Evolutionary conservation across 2,113 vertebrate genomes (phyloP).

Genomic region (Riparia riparia): DNA sequence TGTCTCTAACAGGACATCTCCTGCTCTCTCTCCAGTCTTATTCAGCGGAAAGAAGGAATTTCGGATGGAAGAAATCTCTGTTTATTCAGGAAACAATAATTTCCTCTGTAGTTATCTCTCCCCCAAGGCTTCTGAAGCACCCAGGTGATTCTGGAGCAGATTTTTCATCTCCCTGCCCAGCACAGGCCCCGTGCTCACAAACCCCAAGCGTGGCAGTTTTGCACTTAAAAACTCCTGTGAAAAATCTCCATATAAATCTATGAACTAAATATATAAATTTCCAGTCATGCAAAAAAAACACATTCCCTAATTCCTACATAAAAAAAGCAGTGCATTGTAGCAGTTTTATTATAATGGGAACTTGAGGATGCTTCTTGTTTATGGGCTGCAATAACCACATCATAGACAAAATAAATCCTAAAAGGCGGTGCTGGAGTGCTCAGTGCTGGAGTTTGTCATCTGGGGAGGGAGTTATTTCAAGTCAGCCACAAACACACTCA

Average conservation of each 20-base stretch:
- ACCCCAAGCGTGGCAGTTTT: accelerated
- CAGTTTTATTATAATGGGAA: slow-evolving; percentile 67
- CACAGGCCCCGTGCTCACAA: neutral
- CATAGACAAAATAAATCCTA: slow-evolving; percentile 59
- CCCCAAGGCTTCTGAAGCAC: neutral
- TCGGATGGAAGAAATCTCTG: neutral
- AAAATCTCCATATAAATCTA: neutral
- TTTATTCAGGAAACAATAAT: neutral
- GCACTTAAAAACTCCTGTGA: neutral
- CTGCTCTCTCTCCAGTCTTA: neutral
- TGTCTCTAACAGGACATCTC: neutral
- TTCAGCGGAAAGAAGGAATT: neutral
- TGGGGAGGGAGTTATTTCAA: slow-evolving; percentile 30
- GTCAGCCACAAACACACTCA: neutral
- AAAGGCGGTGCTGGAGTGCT: neutral
- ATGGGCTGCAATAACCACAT: slow-evolving; percentile 66
- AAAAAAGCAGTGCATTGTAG: slow-evolving; percentile 58
- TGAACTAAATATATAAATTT: slow-evolving; percentile 1
- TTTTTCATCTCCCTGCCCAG: neutral
- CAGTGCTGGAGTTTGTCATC: slow-evolving; percentile 19
- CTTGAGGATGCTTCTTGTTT: slow-evolving; percentile 72
- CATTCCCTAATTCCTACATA: slow-evolving; percentile 37
- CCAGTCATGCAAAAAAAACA: slow-evolving; percentile 23
- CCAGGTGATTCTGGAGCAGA: neutral
- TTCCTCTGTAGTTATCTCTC: neutral